Base-by-base conservation (phyloP, 2,888 invertebrate species). In the Cheiracanthium punctorium region DNA sequence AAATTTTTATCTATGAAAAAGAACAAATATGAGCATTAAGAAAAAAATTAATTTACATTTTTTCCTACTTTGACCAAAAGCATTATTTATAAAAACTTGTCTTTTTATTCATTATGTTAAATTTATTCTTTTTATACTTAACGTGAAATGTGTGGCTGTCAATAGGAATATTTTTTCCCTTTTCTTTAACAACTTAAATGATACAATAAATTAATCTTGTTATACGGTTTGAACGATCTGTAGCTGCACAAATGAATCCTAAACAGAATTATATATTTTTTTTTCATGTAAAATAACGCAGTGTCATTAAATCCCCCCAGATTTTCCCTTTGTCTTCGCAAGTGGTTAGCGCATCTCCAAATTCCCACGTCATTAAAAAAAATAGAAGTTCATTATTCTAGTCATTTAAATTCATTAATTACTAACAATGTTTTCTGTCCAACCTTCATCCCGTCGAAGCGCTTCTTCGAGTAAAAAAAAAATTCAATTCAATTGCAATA, bases 371-470 rank as follows among this genome's bases (percentile, higher is more conserved):
- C 58, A 52, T 69, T 73, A 48, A 77, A 20, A 72, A 69, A n/a
- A 41, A 52, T 58, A 32, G 32, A 67, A 73, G 30, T 77, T 85
- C 84, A 85, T 85, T 85, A 85, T 85, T 85, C 74, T 41, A 58
- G 79, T 85, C 84, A 79, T 85, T 85, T 85, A 85, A 79, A 85
- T 85, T 72, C 84, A 85, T 85, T 85, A 85, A 85, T 85, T 85
- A 69, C 69, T 37, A 79, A 85, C 84, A 84, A 79, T 69, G 84
- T 85, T 85, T 85, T 79, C 73, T 85, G 70, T 79, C 79, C 74
- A 79, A 79, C 73, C 70, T 75, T 48, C 80, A n/a, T 67, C 43
- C 43, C 20, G 10, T 71, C 41, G 20, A 29, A 43, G n/a, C 24
- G 29, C 5, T 52, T n/a, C n/a, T n/a, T n/a, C n/a, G n/a, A n/a